Base-by-base conservation (phyloP, 2,797 vertebrate species). In the Urophycis tenuis region DNA sequence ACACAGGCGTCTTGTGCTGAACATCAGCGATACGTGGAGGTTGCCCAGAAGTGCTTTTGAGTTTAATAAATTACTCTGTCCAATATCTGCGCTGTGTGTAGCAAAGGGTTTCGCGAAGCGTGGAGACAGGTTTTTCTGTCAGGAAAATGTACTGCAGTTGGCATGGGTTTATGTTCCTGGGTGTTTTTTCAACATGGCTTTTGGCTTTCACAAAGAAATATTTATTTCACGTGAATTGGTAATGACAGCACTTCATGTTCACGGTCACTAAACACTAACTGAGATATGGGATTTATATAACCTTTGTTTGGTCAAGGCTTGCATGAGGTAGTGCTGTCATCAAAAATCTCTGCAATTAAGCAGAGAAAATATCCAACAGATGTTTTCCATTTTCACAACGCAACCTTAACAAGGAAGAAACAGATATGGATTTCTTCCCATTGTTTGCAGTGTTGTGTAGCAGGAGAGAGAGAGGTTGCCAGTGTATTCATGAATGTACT, bases 301-400 rank as follows among this genome's bases (percentile, higher is more conserved):
- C 75, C 60, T 35, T 9, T 81, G 45, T 67, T 78, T 73, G 7
- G 53, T n/a, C n/a, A 25, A 25, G n/a, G 53, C 53, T 25, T 60
- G 53, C 53, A 60, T 60, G 53, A 60, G 53, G 53, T 60, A 60
- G n/a, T 74, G 79, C 45, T 32, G 73, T 85, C 75, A 82, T 72
- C 32, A 77, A 64, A 74, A 78, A 74, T 74, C 74, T 74, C 74
- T 73, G 78, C 81, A 82, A 82, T 85, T 84, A 82, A 81, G 82
- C 67, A 75, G 77, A 80, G 78, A 80, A 80, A 80, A 80, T 83
- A 79, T 80, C 78, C 69, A 79, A 71, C 83, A 86, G 78, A 84
- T 87, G 83, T 81, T 88, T 83, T 79, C 30, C 71, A 80, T 77
- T 79, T 81, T 64, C 71, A 81, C 70, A 74, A 85, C 70, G 81